Evolutionary conservation across 30 jellyfish, hydroid and myxozoan species (phyloP).

Genomic region (Aurelia aurita complex sp. Pacific): DNA sequence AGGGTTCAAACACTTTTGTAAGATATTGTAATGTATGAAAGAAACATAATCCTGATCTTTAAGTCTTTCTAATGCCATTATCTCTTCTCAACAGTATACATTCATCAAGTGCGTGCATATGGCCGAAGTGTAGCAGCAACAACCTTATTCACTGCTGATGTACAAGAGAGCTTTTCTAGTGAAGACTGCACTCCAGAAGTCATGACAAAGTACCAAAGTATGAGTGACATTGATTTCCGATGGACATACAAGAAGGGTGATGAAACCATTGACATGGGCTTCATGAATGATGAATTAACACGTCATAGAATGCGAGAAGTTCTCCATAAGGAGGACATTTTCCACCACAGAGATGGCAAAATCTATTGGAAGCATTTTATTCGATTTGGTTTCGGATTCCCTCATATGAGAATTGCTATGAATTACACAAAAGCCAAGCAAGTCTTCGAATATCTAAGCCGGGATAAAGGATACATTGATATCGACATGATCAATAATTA

Average conservation of each 20-base stretch:
- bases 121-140: conserved; percentile 90
- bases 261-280: conserved; percentile 87
- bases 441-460: conserved; percentile 23
- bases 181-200: conserved; percentile 70
- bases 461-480: conserved; percentile 66
- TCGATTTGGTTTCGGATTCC: conserved; percentile 40
- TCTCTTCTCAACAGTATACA: conserved; percentile 44
- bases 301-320: conserved; percentile 27
- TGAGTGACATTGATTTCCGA: conserved; percentile 84
- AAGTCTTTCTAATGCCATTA: no score
- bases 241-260: conserved; percentile 97
- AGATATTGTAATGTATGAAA: no score
- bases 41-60: no score
- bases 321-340: conserved; percentile 11
- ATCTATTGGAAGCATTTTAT: conserved; percentile 66
- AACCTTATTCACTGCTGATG: conserved; percentile 88
- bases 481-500: conserved; percentile 33
- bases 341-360: conserved; percentile 42
- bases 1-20: no score
- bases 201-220: conserved; percentile 64
- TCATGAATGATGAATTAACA: conserved; percentile 77
- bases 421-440: conserved; percentile 48
- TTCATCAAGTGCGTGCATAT: conserved; percentile 91
- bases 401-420: conserved; percentile 64
- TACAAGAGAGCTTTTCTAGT: conserved; percentile 64